Percentiles rank a stretch among this genome's conserved stretches.
These are phyloP conservation scores for Acrobasis repandana DNA, from an alignment of 2,888 invertebrate genomes.

Conservation along the genomic window DNA sequence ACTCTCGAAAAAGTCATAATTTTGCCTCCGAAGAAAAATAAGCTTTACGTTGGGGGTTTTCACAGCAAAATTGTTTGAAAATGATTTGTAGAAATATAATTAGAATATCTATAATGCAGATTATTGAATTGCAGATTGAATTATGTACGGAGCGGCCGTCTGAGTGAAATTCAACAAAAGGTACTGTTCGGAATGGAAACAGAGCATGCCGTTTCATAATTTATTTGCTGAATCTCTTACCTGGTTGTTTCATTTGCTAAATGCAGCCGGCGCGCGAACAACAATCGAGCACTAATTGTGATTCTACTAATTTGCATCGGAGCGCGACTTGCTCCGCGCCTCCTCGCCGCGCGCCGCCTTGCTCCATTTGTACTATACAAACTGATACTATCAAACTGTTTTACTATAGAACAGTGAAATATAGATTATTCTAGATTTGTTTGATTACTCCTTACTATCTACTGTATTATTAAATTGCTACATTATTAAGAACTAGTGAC, in stretches of 20 bases:
- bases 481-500: too few species aligned
- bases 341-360: conserved; percentile 37
- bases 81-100: conserved; percentile 6
- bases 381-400: conserved; percentile 24
- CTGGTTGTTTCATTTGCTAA: conserved; percentile 68
- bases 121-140: conserved; percentile 34
- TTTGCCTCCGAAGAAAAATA: conserved; percentile 16
- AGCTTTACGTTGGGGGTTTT: neutral
- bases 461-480: too few species aligned
- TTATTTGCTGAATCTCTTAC: conserved; percentile 64
- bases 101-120: conserved; percentile 20
- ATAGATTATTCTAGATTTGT: too few species aligned
- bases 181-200: conserved; percentile 43
- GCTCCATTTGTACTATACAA: conserved; percentile 40
- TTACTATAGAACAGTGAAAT: too few species aligned
- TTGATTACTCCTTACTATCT: too few species aligned
- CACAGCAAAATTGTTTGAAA: conserved; percentile 10
- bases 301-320: conserved; percentile 75
- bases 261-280: conserved; percentile 63
- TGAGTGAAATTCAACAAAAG: conserved; percentile 38
- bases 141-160: conserved; percentile 30
- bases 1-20: conserved; percentile 16
- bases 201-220: conserved; percentile 54
- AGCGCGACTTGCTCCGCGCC: conserved; percentile 48
- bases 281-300: conserved; percentile 74